Base-by-base conservation (phyloP, 1,140 invertebrate genomes). In the Dreissena rostriformis region DNA sequence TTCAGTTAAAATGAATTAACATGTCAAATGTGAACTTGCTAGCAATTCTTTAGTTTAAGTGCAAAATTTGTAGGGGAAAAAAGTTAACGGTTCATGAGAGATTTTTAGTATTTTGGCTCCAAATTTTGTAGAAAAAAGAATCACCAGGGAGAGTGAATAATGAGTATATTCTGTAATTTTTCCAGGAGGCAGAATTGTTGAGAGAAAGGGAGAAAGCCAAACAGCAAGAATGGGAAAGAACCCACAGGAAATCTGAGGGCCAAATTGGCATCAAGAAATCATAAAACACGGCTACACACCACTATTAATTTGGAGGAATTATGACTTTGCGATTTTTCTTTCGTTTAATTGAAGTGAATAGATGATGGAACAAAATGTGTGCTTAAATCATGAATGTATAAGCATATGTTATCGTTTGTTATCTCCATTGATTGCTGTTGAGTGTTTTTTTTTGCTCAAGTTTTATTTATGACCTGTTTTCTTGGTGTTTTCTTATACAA, bases 121-220 rank as follows among this genome's bases (percentile, higher is more conserved):
- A 61, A n/a, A 24, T 61, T 61, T 2, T n/a, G 57, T n/a, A 5
- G 17, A 61, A n/a, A 61, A 12, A n/a, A 61, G 6, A n/a, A 19
- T 61, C 22, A 24, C 22, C 2, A 6, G 57, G 17, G 6, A 52
- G 71, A 14, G 17, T 73, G 49, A 52, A 24, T 26, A 8, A n/a
- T 22, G 49, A 29, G 19, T 22, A 39, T 39, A 39, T 17, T 17
- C 5, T 49, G 7, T 39, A 29, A n/a, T 39, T 5, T 75, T 78
- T 85, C 10, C 70, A 91, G 90, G 90, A 91, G 52, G 76, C 89
- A 0, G 75, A 74, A 7, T 88, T 89, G 68, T 84, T 90, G 52
- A 57, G 86, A 65, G 88, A 90, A 51, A 89, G 88, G 71, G 91
- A 91, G 65, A 89, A 87, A 71, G 80, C 89, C 67, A 78, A 86